Evolutionary conservation across 1,140 invertebrate genomes (phyloP).

Genomic region (Euwallacea similis): DNA sequence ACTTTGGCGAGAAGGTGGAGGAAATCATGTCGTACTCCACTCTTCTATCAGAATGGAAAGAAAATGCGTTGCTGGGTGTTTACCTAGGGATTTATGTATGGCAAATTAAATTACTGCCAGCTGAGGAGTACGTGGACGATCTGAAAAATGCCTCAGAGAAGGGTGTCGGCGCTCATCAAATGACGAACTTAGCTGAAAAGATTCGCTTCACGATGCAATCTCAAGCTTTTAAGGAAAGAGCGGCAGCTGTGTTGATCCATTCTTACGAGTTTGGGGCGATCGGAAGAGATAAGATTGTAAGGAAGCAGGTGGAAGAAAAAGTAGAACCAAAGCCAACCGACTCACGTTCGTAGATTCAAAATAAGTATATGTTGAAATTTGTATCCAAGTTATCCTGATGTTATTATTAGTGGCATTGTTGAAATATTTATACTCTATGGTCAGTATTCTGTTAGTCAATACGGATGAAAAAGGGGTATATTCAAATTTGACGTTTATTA

Average conservation of each 20-base stretch:
- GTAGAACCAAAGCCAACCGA: no score
- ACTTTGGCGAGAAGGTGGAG: constrained; percentile 53
- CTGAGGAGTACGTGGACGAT: background rate
- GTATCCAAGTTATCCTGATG: no score
- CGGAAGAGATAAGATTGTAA: background rate
- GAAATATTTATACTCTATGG: no score
- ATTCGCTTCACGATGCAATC: background rate
- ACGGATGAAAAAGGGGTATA: no score
- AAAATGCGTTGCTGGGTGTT: constrained; percentile 49
- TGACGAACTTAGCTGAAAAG: background rate
- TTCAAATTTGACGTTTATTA: no score
- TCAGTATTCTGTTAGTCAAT: no score
- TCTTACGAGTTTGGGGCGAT: constrained; percentile 20
- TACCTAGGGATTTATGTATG: constrained; percentile 23
- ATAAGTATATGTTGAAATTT: background rate
- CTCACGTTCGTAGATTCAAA: no score
- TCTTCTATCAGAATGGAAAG: constrained; percentile 52
- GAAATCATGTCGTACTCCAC: constrained; percentile 55
- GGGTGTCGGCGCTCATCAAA: background rate
- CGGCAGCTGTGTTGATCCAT: constrained; percentile 12
- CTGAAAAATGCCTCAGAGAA: background rate
- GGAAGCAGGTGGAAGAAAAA: no score
- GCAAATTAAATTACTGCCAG: constrained; percentile 21
- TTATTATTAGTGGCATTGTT: no score
- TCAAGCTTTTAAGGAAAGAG: constrained; percentile 13